Percentiles rank a stretch among this genome's conserved stretches.
phyloP scores from a whole-genome alignment of 2,113 vertebrate genomes.

The Macrotis lagotis region DNA sequence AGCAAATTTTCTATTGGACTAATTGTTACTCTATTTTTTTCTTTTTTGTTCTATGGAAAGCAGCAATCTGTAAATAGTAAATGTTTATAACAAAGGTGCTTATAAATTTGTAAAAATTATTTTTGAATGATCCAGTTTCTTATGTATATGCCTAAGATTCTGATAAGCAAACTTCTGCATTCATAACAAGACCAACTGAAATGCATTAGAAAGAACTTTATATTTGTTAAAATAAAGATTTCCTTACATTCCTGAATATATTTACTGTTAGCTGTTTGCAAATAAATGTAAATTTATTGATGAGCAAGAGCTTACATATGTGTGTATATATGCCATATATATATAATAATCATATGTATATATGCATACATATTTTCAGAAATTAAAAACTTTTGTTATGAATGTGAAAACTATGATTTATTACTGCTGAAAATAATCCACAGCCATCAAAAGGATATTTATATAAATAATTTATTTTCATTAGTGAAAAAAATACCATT shows the following conservation, averaged over 20 bases:
- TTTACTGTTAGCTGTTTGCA: not conserved
- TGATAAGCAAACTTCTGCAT: slow-evolving; percentile 62
- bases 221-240: not conserved
- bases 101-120: slow-evolving; percentile 77
- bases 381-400: slow-evolving; percentile 32
- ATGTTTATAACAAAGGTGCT: slow-evolving; percentile 62
- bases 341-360: not conserved
- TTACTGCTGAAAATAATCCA: not conserved
- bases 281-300: not conserved
- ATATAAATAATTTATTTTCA: slow-evolving; percentile 80
- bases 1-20: not conserved
- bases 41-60: not conserved
- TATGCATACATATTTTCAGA: not conserved
- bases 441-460: slow-evolving; percentile 75
- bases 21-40: not conserved
- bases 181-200: slow-evolving; percentile 53
- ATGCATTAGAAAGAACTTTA: slow-evolving; percentile 41
- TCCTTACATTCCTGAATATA: slow-evolving; percentile 63
- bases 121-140: slow-evolving; percentile 61
- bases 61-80: slow-evolving; percentile 73
- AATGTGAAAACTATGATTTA: slow-evolving; percentile 39
- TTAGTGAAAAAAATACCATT: slow-evolving; percentile 26
- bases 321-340: not conserved
- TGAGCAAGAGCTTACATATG: not conserved
- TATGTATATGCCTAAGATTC: not conserved